Percentiles rank a stretch among this genome's conserved stretches.
Evolutionary conservation across 2,888 invertebrate species (phyloP).

Genomic region (Phragmatobia fuliginosa): DNA sequence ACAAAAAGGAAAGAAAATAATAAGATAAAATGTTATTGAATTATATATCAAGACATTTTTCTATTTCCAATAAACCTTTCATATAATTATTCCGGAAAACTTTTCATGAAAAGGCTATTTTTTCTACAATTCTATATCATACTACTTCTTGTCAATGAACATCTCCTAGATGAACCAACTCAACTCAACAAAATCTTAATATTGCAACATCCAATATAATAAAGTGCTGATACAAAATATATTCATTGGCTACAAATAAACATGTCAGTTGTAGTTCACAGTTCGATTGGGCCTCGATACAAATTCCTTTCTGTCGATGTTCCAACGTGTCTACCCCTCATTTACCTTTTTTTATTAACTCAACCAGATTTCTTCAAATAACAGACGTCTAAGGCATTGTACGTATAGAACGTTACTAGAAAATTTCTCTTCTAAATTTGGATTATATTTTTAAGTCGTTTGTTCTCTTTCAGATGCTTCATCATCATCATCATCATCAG

Average conservation of each 20-base stretch:
- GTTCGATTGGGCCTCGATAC: slow-evolving; percentile 31
- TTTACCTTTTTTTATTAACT: slow-evolving; percentile 50
- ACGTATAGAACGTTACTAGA: slow-evolving; percentile 20
- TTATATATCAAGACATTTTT: no score
- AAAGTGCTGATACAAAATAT: neutral
- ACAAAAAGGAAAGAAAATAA: no score
- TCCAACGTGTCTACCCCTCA: slow-evolving; percentile 35
- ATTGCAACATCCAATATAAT: neutral
- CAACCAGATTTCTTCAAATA: slow-evolving; percentile 35
- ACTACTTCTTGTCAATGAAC: no score
- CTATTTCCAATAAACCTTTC: no score
- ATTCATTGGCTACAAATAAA: slow-evolving; percentile 29
- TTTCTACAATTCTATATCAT: neutral
- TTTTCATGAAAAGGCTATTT: neutral
- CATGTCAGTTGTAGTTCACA: slow-evolving; percentile 26
- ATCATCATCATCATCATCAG: no score
- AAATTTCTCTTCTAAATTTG: neutral
- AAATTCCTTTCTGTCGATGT: slow-evolving; percentile 33
- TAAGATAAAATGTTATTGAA: no score
- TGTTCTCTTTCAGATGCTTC: no score
- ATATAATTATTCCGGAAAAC: no score
- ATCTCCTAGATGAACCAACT: neutral
- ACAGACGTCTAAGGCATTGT: slow-evolving; percentile 17
- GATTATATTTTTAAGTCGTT: neutral
- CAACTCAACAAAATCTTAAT: neutral